These are phyloP conservation scores for Ptychadena robeensis DNA, from an alignment of 2,797 vertebrate genomes.

Conservation along the genomic window DNA sequence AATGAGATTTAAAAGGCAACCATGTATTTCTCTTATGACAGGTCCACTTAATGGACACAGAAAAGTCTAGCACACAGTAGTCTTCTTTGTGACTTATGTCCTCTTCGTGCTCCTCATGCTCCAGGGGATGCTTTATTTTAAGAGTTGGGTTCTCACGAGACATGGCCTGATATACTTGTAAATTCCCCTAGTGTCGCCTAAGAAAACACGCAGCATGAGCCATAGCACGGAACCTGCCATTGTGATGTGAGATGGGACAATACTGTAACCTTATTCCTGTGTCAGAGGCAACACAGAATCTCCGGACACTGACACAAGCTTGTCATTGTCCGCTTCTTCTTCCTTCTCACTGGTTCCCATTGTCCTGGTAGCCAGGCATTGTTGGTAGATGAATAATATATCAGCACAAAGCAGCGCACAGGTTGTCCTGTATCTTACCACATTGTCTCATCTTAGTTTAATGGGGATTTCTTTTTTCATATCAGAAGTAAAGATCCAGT, in stretches of 20 bases:
- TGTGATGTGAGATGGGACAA: conserved; percentile 7
- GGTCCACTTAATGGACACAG: neutral
- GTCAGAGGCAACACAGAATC: neutral
- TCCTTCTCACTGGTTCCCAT: neutral
- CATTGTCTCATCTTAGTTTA: neutral
- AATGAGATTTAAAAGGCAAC: too few relatives aligned
- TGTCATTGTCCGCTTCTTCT: conserved; percentile 2
- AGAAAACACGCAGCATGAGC: neutral
- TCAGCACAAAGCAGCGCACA: neutral
- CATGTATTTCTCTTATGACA: too few relatives aligned
- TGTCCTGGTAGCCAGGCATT: neutral
- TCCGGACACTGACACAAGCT: neutral
- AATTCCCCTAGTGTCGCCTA: neutral
- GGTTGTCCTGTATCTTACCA: neutral
- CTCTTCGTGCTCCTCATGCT: too few relatives aligned
- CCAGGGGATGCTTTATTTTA: neutral
- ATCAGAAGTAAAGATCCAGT: neutral
- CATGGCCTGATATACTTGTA: neutral
- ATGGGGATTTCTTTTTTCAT: neutral
- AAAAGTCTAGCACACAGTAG: neutral
- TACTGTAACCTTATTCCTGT: conserved; percentile 6
- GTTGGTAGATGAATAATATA: conserved; percentile 19
- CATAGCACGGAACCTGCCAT: neutral
- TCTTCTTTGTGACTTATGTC: neutral
- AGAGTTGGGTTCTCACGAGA: neutral